Base-by-base conservation (phyloP, 2,797 vertebrate species). In the Sebastes reedi region DNA sequence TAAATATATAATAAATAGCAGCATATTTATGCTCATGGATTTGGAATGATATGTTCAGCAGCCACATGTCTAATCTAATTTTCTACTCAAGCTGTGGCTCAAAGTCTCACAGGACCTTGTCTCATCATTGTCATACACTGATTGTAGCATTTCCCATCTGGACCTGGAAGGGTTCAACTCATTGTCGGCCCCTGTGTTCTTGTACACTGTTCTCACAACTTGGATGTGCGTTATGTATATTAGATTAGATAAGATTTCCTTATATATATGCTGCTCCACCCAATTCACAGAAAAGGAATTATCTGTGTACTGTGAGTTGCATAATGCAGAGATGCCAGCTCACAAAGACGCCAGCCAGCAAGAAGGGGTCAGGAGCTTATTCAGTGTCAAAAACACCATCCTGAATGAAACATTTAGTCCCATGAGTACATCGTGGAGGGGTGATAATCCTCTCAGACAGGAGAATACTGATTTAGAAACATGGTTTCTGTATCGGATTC, bases 241-340 rank as follows among this genome's bases (percentile, higher is more conserved):
- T 36, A 36, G 2, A 36, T 36, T 36, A 36, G 11, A 36, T 36
- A 1, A 36, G 36, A 36, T 36, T 36, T 36, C 34, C 34, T 36
- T 36, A 13, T 12, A 13, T 20, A 20, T 50, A 50, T 20, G 46
- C 18, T 20, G 46, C 46, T 50, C 46, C 46, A 20, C 46, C 46
- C 18, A 50, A 50, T 20, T 20, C 18, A 50, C 18, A 50, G 18
- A 50, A 20, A 50, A 50, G 1, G 1, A 50, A 20, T 50, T 50
- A 3, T 50, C 46, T 50, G 46, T 9, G 46, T n/a, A 50, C 46
- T 50, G 18, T 50, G 16, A 50, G 46, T 50, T 50, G 18, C 18
- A 50, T 50, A n/a, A 50, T 20, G 55, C 58, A 81, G 68, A 75
- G 25, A 64, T 67, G 62, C 34, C 58, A 60, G 52, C 24, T 67